These are phyloP conservation scores for Apamea epomidion DNA, from an alignment of 2,888 invertebrate genomes.

Conservation along the genomic window DNA sequence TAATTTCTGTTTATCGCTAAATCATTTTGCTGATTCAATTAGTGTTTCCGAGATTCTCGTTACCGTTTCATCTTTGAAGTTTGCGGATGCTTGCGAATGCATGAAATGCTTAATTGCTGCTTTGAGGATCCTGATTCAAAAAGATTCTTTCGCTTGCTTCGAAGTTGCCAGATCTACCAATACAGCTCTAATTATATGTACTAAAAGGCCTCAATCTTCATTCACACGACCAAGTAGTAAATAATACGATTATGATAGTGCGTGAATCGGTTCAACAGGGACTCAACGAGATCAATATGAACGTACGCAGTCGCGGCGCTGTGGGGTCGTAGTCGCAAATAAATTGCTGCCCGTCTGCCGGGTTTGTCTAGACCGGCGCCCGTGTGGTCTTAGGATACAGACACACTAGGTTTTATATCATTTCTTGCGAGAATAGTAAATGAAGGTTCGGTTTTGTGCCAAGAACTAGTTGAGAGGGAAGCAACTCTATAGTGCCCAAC, in stretches of 20 bases:
- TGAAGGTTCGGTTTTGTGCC: background rate
- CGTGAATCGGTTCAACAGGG: conserved; percentile 39
- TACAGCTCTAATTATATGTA: background rate
- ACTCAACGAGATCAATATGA: conserved; percentile 71
- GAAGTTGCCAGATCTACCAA: background rate
- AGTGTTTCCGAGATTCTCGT: conserved; percentile 6
- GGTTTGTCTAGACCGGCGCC: conserved; percentile 60
- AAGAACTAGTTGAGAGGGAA: background rate
- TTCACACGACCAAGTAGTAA: conserved; percentile 35
- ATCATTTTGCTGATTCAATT: conserved; percentile 31
- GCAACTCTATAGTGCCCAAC: background rate
- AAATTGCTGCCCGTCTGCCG: conserved; percentile 68
- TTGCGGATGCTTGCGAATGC: background rate
- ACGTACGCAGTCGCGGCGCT: conserved; percentile 66
- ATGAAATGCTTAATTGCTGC: background rate
- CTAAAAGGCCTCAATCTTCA: conserved; percentile 16
- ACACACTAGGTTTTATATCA: conserved; percentile 44
- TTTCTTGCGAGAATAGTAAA: background rate
- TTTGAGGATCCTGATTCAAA: background rate
- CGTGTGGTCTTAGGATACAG: conserved; percentile 59
- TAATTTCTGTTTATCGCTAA: conserved; percentile 36
- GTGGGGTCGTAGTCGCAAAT: conserved; percentile 68
- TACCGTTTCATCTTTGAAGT: conserved; percentile 7
- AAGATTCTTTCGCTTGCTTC: background rate
- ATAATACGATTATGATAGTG: conserved; percentile 46